Conservation (phyloP, 2,888 invertebrate genomes). For the Iphiclides podalirius region DNA sequence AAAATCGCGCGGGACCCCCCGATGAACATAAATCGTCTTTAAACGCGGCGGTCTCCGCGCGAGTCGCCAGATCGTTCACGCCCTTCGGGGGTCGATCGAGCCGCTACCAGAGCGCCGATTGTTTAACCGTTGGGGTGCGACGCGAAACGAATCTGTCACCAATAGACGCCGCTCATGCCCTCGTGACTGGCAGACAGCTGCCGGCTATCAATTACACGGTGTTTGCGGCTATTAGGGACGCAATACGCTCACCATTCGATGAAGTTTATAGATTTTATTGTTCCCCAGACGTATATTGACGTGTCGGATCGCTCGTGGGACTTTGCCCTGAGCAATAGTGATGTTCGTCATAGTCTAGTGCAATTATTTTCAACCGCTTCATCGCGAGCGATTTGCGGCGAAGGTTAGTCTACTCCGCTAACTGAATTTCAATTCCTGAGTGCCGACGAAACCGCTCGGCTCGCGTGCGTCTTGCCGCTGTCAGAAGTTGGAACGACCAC, state of each 20-base stretch:
- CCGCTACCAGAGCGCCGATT: conserved; percentile 30
- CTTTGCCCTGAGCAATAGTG: too few relatives aligned
- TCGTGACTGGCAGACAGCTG: conserved; percentile 58
- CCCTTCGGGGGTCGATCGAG: conserved; percentile 31
- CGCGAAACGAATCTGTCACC: conserved; percentile 66
- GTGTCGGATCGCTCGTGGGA: conserved; percentile 10
- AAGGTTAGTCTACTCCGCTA: conserved; percentile 9
- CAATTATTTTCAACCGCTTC: too few relatives aligned
- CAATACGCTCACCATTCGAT: conserved; percentile 69
- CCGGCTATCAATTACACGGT: conserved; percentile 63
- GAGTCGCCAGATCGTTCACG: conserved; percentile 32
- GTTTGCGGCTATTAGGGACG: conserved; percentile 72
- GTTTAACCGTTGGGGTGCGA: conserved; percentile 28
- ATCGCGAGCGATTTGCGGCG: conserved; percentile 9
- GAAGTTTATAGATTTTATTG: conserved; percentile 66
- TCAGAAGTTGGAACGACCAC: conserved; percentile 17
- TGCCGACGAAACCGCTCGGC: conserved; percentile 6
- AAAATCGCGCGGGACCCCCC: too few relatives aligned
- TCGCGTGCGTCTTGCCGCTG: conserved; percentile 17
- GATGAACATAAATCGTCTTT: conserved; percentile 16
- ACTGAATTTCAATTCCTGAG: conserved; percentile 13
- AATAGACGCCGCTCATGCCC: conserved; percentile 47
- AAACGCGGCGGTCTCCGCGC: conserved; percentile 16
- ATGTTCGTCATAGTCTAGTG: too few relatives aligned
- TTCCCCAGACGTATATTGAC: conserved; percentile 27